These are phyloP conservation scores for Thalassarche chlororhynchos DNA, from an alignment of 2,113 vertebrate species.

Conservation along the genomic window DNA sequence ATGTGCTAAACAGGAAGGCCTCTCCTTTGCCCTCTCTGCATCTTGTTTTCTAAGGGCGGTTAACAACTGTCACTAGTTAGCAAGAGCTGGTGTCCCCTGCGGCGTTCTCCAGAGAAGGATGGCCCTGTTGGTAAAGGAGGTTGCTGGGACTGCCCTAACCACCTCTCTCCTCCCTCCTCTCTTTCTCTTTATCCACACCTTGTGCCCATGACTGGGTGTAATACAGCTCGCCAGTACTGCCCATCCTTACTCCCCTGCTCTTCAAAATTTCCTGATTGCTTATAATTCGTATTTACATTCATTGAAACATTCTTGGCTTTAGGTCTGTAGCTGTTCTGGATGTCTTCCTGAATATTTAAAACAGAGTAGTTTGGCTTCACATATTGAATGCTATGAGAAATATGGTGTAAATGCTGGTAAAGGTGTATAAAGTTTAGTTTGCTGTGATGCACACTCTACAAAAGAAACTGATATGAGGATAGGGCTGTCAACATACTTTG, in stretches of 20 bases:
- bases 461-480: background rate
- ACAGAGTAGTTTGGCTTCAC: background rate
- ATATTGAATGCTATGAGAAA: background rate
- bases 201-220: fast-evolving
- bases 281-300: background rate
- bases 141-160: background rate
- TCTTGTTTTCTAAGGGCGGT: background rate
- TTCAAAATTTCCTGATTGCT: background rate
- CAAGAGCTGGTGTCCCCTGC: background rate
- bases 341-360: background rate
- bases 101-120: background rate
- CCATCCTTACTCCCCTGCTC: background rate
- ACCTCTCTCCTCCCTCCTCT: background rate
- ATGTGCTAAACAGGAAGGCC: background rate
- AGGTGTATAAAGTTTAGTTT: background rate
- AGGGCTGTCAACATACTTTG: background rate
- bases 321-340: background rate
- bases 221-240: background rate
- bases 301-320: background rate
- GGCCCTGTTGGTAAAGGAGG: background rate
- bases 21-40: background rate
- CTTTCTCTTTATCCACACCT: background rate
- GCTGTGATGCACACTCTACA: background rate
- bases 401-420: background rate
- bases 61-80: background rate